Base-by-base conservation (phyloP, 2,797 vertebrate species). In the Pseudomugil gertrudae region DNA sequence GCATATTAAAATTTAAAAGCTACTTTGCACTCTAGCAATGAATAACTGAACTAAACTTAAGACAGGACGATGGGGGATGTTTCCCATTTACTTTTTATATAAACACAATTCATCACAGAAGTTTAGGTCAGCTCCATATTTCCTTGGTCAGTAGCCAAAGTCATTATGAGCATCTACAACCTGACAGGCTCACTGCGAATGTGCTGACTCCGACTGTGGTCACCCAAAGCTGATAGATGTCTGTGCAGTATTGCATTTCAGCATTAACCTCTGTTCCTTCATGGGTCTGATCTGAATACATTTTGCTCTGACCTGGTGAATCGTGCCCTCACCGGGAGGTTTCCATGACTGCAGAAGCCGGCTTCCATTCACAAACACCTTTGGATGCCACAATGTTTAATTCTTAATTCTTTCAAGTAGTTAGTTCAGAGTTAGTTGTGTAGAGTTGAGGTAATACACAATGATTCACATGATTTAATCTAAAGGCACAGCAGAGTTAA, bases 121-220 rank as follows among this genome's bases (percentile, higher is more conserved):
- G 11, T 27, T 15, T 26, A 51, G 13, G 2, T 48, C 13, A 1
- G 50, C 63, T 15, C 33, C 15, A 38, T 36, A n/a, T 74, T 67
- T 59, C 36, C 62, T 65, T 50, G 36, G 52, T 70, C 11, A 5
- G 73, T 76, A 70, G 55, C 43, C 63, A 63, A 55, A 72, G 74
- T 71, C 70, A 69, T 81, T 77, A 77, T 80, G 73, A 76, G 59
- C 65, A 45, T 63, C 45, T 23, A 54, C 35, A 60, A 69, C 55
- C 55, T 55, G 64, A 63, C 58, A 26, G 60, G 24, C 47, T 50
- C 50, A 7, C 11, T 38, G 5, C 55, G 52, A 67, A 54, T 57
- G n/a, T 52, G 60, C 74, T 62, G 66, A 72, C 66, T 63, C 3
- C n/a, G 24, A 0, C 21, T 35, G 8, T 38, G 21, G 40, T 27